Conservation (phyloP, 2,888 invertebrate species). For the Sipha maydis region DNA sequence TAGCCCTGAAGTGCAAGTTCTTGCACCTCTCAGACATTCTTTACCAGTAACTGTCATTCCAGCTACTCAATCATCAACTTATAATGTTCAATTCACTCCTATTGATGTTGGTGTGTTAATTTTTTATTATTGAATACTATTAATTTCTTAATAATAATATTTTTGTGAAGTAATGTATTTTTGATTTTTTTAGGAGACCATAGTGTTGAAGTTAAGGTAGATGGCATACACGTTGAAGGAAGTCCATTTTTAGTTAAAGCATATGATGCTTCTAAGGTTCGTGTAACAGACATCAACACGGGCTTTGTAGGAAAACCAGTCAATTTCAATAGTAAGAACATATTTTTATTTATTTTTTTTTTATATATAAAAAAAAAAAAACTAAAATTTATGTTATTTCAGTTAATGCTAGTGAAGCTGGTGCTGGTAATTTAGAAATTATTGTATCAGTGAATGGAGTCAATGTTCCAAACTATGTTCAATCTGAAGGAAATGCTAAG, state of each 20-base stretch:
- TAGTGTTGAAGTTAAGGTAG: constrained; percentile 81
- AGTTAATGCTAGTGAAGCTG: constrained; percentile 75
- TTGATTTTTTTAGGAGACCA: constrained; percentile 75
- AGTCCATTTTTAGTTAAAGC: constrained; percentile 96
- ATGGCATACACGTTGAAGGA: constrained; percentile 87
- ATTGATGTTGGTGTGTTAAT: constrained; percentile 79
- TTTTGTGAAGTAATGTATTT: constrained; percentile 7
- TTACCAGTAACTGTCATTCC: constrained; percentile 65
- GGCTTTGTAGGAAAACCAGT: constrained; percentile 92
- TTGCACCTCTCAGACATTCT: constrained; percentile 69
- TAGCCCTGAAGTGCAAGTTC: constrained; percentile 81
- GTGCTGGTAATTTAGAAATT: constrained; percentile 96
- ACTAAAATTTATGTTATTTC: constrained; percentile 54
- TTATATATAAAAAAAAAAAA: background rate
- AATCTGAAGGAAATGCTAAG: constrained; percentile 95
- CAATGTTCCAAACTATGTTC: constrained; percentile 98
- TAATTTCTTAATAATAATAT: constrained; percentile 11
- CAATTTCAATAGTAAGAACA: constrained; percentile 85
- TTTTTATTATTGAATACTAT: background rate
- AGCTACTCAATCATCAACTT: constrained; percentile 68
- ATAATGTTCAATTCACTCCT: constrained; percentile 77
- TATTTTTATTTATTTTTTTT: constrained; percentile 1
- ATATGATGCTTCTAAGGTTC: constrained; percentile 94
- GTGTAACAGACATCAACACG: constrained; percentile 90
- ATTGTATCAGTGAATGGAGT: constrained; percentile 95